Conservation (phyloP, 2,113 vertebrate species). For the Centropus bengalensis region DNA sequence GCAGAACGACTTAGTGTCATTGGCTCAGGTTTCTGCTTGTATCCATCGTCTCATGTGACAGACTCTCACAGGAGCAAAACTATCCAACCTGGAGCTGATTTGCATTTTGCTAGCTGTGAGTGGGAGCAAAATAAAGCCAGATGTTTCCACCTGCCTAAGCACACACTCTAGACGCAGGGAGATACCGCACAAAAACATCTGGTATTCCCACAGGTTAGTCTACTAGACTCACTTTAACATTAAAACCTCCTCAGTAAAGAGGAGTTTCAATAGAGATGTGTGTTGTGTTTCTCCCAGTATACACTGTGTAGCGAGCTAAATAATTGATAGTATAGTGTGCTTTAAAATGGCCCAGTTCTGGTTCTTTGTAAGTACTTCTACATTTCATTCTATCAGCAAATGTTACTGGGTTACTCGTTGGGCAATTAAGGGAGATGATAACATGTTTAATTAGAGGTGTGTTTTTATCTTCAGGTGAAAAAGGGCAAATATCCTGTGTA, state of each 20-base stretch:
- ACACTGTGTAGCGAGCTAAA: not conserved
- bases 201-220: not conserved
- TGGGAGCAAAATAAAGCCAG: not conserved
- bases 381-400: not conserved
- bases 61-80: not conserved
- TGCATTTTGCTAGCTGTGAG: not conserved
- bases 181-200: not conserved
- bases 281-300: not conserved
- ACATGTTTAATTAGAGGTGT: not conserved
- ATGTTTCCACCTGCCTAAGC: not conserved
- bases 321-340: not conserved
- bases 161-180: fast-evolving
- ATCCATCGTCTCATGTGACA: not conserved
- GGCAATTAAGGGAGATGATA: not conserved
- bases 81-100: not conserved
- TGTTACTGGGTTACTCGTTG: not conserved
- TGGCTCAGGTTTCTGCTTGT: not conserved
- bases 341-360: not conserved
- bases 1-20: not conserved
- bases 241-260: not conserved
- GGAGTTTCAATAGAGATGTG: not conserved
- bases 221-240: not conserved
- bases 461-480: not conserved
- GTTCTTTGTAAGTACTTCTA: not conserved
- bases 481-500: not conserved